Evolutionary conservation across 2,888 invertebrate species (phyloP).

Genomic region (Microlaimidae sp.): DNA sequence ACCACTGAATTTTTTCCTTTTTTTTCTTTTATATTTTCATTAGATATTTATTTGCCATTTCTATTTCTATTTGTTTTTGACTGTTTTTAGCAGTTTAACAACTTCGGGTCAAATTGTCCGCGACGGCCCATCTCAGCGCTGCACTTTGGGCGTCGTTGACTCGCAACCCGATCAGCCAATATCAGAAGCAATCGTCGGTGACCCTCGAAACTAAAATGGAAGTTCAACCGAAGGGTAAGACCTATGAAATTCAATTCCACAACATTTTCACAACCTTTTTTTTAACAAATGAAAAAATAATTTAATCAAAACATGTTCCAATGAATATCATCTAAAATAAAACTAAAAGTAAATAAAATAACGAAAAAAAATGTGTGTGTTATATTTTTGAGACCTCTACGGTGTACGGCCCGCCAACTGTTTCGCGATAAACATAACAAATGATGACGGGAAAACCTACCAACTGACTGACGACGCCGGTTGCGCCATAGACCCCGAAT

Average conservation of each 20-base stretch:
- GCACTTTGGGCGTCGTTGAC: background rate
- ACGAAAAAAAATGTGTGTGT: too few relatives aligned
- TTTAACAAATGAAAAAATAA: too few relatives aligned
- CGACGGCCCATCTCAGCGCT: background rate
- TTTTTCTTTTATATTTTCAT: too few relatives aligned
- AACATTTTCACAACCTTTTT: too few relatives aligned
- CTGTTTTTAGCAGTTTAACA: background rate
- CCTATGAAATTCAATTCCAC: too few relatives aligned
- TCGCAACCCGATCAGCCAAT: background rate
- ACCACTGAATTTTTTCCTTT: too few relatives aligned
- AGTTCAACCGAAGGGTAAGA: background rate
- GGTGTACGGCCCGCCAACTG: conserved; percentile 30
- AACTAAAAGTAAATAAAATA: too few relatives aligned
- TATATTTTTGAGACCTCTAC: conserved; percentile 19
- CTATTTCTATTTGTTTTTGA: background rate
- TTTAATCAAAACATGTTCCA: too few relatives aligned
- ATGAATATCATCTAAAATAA: background rate
- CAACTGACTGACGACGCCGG: conserved; percentile 29
- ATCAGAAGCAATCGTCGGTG: background rate
- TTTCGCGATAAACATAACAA: conserved; percentile 32
- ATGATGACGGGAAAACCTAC: conserved; percentile 31
- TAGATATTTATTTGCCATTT: too few relatives aligned
- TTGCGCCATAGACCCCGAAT: conserved; percentile 32
- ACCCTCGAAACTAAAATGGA: background rate
- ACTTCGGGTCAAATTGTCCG: background rate